Base-by-base conservation (phyloP, 1,140 invertebrate species). In the Drosophila lacertosa region DNA sequence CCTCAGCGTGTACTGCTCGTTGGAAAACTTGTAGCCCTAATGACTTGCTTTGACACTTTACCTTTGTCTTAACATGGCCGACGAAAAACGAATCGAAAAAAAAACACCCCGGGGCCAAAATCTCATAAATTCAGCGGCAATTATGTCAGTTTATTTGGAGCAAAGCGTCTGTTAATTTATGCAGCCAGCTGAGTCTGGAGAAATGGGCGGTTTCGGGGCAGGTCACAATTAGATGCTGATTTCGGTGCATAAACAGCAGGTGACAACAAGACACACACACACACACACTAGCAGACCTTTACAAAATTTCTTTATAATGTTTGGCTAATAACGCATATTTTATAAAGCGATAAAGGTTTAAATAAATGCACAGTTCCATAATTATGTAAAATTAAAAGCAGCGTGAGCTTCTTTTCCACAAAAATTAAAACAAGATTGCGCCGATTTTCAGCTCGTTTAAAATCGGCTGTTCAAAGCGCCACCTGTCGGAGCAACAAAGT, bases 131-230 rank as follows among this genome's bases (percentile, higher is more conserved):
- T 88, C 77, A 78, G 63, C 54, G 78, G 74, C 77, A 88, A 88
- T 88, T 88, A 88, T 88, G 82, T 88, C 82, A 88, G 82, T 88
- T 88, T 88, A 88, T 88, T 81, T 88, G 77, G 82, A 88, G 82
- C 82, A 88, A 88, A 88, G 82, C 82, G 66, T 86, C 60, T 67
- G 67, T 80, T 77, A 75, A 84, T 86, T 86, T 86, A 84, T 86
- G 76, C 62, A 59, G 59, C 29, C 64, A 63, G 22, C 59, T 22
- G 53, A 64, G 51, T 40, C 32, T 64, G 18, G 18, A 55, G 40
- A 64, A 29, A 80, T 59, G 60, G 81, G 77, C 78, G 69, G 73
- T 37, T 60, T 72, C 74, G 79, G 58, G 80, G 71, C 79, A 83
- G 79, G 54, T 81, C 77, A 86, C 81, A 86, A 86, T 86, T 86